Base-by-base conservation (phyloP, 2,797 vertebrate species). In the Eptatretus atami region DNA sequence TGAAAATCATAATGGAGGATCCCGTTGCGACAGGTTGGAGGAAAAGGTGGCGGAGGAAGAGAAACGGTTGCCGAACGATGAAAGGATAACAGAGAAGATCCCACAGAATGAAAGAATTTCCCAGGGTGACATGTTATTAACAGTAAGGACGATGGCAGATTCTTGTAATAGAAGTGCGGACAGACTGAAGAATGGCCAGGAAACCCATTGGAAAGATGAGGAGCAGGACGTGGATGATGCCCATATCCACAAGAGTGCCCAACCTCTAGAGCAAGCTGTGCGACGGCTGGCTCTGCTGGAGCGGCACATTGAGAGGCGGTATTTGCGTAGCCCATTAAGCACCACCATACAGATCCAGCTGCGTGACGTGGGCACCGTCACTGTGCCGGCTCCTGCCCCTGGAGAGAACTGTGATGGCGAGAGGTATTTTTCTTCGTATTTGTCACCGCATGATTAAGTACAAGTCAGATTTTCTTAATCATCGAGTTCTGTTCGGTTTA, bases 301-400 rank as follows among this genome's bases (percentile, higher is more conserved):
- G 82, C 83, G 84, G 80, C 94, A 96, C 87, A 86, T 98, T 75
- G 92, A 98, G 82, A 81, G 90, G 95, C 96, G 92, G 90, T 98
- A 98, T 84, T 88, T 96, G 90, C 87, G 90, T 87, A 98, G 86
- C 82, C 92, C 92, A 79, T 90, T 98, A 93, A 92, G 88, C 85
- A 93, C 85, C 84, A 98, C 86, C 85, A 92, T 98, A 87, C 92
- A 98, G 86, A 98, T 98, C 88, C 95, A 87, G 83, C 83, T 96
- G 87, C 90, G 96, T 92, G 96, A 95, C 93, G 90, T 98, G 85
- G 92, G 92, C 84, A 96, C 90, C 81, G 88, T 98, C 87, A 98
- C 88, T 84, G 88, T 94, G 80, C 92, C 92, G 79, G 87, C 87
- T 81, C 90, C 88, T 82, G 84, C 92, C 84, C 87, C 86, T 86